Percentiles rank a stretch among this genome's conserved stretches.
These are phyloP conservation scores for Vipera ursinii DNA, from an alignment of 2,797 vertebrate species.

Conservation along the genomic window DNA sequence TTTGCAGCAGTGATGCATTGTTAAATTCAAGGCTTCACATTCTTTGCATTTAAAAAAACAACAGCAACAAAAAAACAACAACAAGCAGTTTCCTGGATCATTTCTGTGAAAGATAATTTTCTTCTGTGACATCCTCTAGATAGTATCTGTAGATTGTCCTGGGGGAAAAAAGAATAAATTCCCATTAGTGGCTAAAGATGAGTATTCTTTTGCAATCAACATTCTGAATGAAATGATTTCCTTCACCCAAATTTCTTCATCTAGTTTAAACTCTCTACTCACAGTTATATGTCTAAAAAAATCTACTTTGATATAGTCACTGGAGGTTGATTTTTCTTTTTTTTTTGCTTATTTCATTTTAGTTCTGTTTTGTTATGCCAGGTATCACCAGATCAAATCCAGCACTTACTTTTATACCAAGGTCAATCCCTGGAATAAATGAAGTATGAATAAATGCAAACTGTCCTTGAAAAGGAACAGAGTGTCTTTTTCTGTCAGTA, in stretches of 20 bases:
- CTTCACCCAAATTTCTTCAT: constrained; percentile 30
- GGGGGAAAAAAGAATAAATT: constrained; percentile 51
- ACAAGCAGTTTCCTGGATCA: constrained; percentile 39
- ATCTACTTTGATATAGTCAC: background rate
- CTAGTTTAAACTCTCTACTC: constrained; percentile 32
- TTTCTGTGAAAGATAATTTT: constrained; percentile 57
- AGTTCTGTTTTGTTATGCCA: background rate
- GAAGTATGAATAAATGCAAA: background rate
- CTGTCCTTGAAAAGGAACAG: background rate
- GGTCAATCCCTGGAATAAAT: background rate
- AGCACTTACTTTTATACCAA: background rate
- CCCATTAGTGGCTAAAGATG: constrained; percentile 41
- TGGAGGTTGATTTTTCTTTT: background rate
- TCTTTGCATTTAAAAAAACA: background rate
- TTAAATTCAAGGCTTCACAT: constrained; percentile 50
- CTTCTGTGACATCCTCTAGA: constrained; percentile 54
- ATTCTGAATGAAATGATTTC: constrained; percentile 40
- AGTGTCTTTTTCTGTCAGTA: background rate
- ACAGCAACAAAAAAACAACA: background rate
- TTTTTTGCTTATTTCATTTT: background rate
- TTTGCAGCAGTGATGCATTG: constrained; percentile 33
- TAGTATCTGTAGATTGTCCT: constrained; percentile 53
- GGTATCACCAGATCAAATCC: background rate
- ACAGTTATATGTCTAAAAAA: constrained; percentile 42
- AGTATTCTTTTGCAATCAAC: constrained; percentile 40